Conservation (phyloP, 2,888 invertebrate species). For the Lasioglossum calceatum region DNA sequence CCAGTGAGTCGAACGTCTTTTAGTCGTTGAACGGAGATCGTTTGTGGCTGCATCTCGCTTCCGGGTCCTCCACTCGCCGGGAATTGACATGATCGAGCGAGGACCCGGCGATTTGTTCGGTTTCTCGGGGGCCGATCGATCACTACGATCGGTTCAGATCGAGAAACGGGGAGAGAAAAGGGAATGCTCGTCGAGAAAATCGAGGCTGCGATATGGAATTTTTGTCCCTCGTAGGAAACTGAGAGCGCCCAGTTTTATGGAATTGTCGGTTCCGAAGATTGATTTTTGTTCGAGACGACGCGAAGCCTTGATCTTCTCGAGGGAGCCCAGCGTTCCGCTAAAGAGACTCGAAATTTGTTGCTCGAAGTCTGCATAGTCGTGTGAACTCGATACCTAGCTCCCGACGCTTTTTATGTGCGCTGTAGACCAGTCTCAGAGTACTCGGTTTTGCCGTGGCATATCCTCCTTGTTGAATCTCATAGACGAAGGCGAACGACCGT, state of each 20-base stretch:
- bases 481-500: conserved; percentile 49
- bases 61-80: conserved; percentile 54
- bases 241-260: background rate
- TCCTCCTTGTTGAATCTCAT: conserved; percentile 25
- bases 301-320: conserved; percentile 26
- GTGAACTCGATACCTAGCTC: conserved; percentile 59
- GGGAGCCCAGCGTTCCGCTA: conserved; percentile 15
- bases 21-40: conserved; percentile 50
- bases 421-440: conserved; percentile 58
- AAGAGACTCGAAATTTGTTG: conserved; percentile 46
- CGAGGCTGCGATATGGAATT: background rate
- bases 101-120: conserved; percentile 42
- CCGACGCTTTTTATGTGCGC: conserved; percentile 66
- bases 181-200: conserved; percentile 26
- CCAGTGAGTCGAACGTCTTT: conserved; percentile 47
- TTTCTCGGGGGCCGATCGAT: conserved; percentile 39
- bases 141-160: conserved; percentile 47
- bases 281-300: background rate
- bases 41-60: conserved; percentile 66
- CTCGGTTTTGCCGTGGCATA: conserved; percentile 53
- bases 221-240: background rate
- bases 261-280: background rate
- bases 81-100: conserved; percentile 50
- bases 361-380: conserved; percentile 49
- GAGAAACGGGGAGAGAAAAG: conserved; percentile 32